These are phyloP conservation scores for Grapholita molesta DNA, from an alignment of 1,140 invertebrate genomes.

Conservation along the genomic window DNA sequence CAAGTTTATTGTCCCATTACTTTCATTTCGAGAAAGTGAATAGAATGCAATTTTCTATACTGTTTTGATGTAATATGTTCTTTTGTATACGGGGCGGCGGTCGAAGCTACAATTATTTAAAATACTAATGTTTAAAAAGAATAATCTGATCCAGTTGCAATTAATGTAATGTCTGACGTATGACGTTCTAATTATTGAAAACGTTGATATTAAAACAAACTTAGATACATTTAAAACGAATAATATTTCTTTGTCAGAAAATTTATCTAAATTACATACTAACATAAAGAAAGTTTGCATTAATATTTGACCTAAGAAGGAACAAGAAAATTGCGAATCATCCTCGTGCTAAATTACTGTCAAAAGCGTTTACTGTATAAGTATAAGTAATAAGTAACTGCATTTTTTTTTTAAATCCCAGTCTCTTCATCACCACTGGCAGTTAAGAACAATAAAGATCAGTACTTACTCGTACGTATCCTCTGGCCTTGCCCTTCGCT, in stretches of 20 bases:
- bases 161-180: no score
- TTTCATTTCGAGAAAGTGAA: background rate
- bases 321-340: background rate
- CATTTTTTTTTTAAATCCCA: background rate
- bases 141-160: no score
- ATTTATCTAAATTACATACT: background rate
- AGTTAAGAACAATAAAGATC: background rate
- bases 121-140: no score
- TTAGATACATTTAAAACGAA: no score
- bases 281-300: background rate
- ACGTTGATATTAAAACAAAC: no score
- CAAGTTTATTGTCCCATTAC: background rate
- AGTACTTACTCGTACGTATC: constrained; percentile 10
- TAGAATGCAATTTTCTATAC: background rate
- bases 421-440: background rate
- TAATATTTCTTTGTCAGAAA: no score
- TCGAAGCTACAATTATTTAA: no score
- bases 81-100: no score
- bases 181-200: no score
- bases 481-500: constrained; percentile 4
- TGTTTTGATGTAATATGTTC: no score
- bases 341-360: background rate
- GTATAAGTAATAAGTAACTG: no score
- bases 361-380: no score
- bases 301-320: background rate